Evolutionary conservation across 2,113 vertebrate genomes (phyloP), one percentile per base, ranked within the genome.

Genomic region (Mohoua ochrocephala): DNA sequence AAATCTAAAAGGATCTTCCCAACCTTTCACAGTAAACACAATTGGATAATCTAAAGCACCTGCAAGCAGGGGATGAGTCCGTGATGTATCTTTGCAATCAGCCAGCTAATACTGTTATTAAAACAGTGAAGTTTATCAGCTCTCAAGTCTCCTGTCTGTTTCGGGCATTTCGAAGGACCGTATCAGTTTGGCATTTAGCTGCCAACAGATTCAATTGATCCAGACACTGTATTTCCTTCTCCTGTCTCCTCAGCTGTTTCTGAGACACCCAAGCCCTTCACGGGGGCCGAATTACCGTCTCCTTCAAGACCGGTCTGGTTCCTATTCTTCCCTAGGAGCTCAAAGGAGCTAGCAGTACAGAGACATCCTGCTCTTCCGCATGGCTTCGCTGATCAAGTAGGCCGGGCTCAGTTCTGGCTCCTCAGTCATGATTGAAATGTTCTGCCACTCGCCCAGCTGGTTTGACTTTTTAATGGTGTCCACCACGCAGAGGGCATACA

Each of bases 391-490:
- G 97, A 99, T 99, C 94, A 99, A 96, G 88, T 99, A 99, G 1
- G 99, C 99, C 0, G 99, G 99, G 97, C 99, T 99, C 86, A 99
- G 95, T 91, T 99, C 99, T 0, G 99, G 99, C 93, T 99, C 99
- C 86, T 99, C 99, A 0, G 98, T 99, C 99, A 99, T 99, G 75
- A 99, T 98, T 23, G 97, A 98, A 70, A 99, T 99, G 97, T 99
- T 99, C 98, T 99, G 99, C 99, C 99, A 99, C 96, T 99, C 99
- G 20, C 99, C 99, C 10, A 99, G 96, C 97, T 99, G 99, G 97
- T 99, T 99, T 74, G 99, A 99, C 87, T 99, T 98, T 97, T 99
- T 99, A 97, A 99, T 99, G 86, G 99, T 99, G 97, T 99, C 99
- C 96, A 99, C 99, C 93, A 99, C 99, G 10, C 99, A 99, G 7